Conservation (phyloP, 2,113 vertebrate genomes). For the Rafetus swinhoei region DNA sequence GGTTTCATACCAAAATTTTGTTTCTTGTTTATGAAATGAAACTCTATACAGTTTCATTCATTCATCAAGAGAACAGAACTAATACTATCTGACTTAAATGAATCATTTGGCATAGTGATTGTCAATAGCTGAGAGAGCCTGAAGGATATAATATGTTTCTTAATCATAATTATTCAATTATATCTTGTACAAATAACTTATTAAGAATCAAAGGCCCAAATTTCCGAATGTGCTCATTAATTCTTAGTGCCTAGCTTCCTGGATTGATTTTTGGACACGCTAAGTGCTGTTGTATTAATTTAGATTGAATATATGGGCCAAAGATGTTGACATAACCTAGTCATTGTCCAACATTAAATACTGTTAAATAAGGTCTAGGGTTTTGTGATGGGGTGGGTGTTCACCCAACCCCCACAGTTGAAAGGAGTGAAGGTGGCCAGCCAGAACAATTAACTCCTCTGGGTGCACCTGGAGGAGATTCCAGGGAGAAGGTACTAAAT, state of each 20-base stretch:
- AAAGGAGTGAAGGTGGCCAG: background rate
- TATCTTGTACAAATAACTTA: background rate
- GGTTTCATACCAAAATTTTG: background rate
- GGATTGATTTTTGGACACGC: background rate
- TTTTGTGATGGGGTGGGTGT: background rate
- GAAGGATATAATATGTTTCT: background rate
- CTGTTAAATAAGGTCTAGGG: background rate
- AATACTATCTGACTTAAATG: background rate
- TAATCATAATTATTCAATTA: background rate
- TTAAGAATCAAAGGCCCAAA: background rate
- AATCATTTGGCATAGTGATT: background rate
- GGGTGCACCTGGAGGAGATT: background rate
- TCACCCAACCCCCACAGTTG: background rate
- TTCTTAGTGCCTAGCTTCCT: background rate
- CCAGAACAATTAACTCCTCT: background rate
- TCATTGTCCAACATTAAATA: background rate
- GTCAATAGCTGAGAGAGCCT: background rate
- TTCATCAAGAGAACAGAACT: background rate
- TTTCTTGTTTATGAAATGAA: background rate
- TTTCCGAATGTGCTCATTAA: background rate
- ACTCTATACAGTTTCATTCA: background rate
- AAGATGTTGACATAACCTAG: background rate
- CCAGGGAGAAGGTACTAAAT: background rate
- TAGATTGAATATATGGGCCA: background rate
- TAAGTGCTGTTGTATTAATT: background rate